Evolutionary conservation across 2,888 invertebrate genomes (phyloP).

Genomic region (Sesia apiformis): DNA sequence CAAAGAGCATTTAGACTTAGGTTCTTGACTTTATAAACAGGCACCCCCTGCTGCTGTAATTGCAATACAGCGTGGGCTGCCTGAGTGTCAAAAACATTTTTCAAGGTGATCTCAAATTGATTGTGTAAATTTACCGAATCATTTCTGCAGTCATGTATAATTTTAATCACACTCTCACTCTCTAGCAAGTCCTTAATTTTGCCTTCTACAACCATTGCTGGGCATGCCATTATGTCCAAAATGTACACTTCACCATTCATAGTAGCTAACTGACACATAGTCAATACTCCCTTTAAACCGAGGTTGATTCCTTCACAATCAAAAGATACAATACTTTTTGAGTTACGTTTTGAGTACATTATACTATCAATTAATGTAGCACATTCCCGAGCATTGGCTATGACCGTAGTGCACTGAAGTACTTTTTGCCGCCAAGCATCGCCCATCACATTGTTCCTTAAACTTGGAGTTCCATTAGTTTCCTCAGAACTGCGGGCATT

Average conservation of each 20-base stretch:
- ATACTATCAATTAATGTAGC: constrained; percentile 84
- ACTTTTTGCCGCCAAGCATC: constrained; percentile 88
- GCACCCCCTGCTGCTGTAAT: constrained; percentile 90
- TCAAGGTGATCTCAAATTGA: constrained; percentile 88
- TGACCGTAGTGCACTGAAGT: constrained; percentile 86
- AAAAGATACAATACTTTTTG: constrained; percentile 82
- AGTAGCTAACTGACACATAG: constrained; percentile 89
- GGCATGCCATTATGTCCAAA: constrained; percentile 90
- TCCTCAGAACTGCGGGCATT: constrained; percentile 58
- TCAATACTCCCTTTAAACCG: constrained; percentile 90
- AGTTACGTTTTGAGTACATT: constrained; percentile 71
- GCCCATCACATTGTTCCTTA: constrained; percentile 68
- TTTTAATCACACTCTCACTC: constrained; percentile 87
- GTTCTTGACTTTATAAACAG: constrained; percentile 95
- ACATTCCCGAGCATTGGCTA: constrained; percentile 86
- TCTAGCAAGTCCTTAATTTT: constrained; percentile 88
- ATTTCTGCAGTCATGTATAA: constrained; percentile 94
- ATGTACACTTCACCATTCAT: constrained; percentile 88
- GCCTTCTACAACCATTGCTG: constrained; percentile 83
- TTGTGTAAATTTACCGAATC: constrained; percentile 90
- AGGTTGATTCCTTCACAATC: constrained; percentile 96
- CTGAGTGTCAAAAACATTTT: constrained; percentile 94
- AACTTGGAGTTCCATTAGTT: constrained; percentile 54
- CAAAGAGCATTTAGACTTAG: constrained; percentile 93
- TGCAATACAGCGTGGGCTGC: constrained; percentile 94